Percentiles rank a stretch among this genome's conserved stretches.
Conservation (phyloP, 2,888 invertebrate species). For the Ephialtes manifestator region DNA sequence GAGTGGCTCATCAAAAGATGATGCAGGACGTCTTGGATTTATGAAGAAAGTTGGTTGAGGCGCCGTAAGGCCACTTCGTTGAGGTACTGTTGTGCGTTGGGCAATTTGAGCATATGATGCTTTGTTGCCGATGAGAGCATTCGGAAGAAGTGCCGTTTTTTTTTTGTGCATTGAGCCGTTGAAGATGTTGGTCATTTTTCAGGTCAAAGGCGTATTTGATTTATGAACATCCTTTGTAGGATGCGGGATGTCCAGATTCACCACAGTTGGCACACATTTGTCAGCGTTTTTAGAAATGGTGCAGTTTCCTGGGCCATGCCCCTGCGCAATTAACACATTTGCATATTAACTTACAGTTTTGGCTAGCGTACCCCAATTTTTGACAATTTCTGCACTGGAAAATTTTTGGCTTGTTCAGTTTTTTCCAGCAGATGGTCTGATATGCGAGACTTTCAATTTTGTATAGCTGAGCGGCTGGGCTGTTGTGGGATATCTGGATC, state of each 20-base stretch:
- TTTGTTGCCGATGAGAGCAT: not conserved
- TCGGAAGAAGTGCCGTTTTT: not conserved
- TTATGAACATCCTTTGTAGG: not conserved
- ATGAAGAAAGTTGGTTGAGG: too few relatives aligned
- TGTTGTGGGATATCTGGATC: conserved; percentile 36
- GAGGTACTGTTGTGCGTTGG: too few relatives aligned
- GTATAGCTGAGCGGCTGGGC: conserved; percentile 12
- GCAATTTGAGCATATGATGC: too few relatives aligned
- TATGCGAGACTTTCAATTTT: conserved; percentile 32
- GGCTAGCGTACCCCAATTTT: conserved; percentile 15
- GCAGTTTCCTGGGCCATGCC: conserved; percentile 29
- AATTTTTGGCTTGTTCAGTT: conserved; percentile 14
- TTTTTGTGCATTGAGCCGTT: not conserved
- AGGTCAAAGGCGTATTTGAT: not conserved
- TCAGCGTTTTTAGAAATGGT: not conserved
- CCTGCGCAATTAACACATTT: conserved; percentile 53
- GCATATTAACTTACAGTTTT: conserved; percentile 35
- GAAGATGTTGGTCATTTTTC: not conserved
- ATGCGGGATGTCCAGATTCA: conserved; percentile 21
- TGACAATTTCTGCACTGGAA: conserved; percentile 59
- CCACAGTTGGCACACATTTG: conserved; percentile 42
- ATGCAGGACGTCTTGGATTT: not conserved
- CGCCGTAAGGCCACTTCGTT: too few relatives aligned
- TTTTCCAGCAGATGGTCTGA: conserved; percentile 49
- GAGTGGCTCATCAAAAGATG: not conserved